Conservation (phyloP, 2,113 vertebrate species). For the Choloepus hoffmanni region DNA sequence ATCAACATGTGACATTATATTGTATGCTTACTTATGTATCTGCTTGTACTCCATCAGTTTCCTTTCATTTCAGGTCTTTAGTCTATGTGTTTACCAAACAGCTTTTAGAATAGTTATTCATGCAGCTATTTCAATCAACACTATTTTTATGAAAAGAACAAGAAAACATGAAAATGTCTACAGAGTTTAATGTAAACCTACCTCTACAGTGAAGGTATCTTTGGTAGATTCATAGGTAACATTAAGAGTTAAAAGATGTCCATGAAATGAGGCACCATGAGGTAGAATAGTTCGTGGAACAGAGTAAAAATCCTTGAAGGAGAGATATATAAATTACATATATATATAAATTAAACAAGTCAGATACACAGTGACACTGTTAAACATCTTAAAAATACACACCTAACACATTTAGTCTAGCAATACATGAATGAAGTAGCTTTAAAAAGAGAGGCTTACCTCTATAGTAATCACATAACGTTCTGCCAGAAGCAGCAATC, state of each 20-base stretch:
- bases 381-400: background rate
- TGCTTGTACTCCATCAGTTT: background rate
- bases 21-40: background rate
- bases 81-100: background rate
- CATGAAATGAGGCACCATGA: slow-evolving; percentile 98
- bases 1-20: background rate
- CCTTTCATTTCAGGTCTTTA: background rate
- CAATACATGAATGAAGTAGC: background rate
- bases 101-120: background rate
- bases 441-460: slow-evolving; percentile 85
- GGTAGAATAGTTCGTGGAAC: slow-evolving; percentile 99
- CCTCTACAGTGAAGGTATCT: slow-evolving; percentile 98
- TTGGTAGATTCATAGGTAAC: slow-evolving; percentile 99
- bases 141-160: background rate
- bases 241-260: slow-evolving; percentile 97
- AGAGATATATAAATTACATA: background rate
- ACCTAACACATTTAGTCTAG: background rate
- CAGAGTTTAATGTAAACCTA: slow-evolving; percentile 76
- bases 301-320: slow-evolving; percentile 94
- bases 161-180: background rate
- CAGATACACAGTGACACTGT: background rate
- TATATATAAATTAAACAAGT: background rate
- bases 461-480: slow-evolving; percentile 99
- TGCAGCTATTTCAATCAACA: background rate
- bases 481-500: slow-evolving; percentile 96